phyloP scores from a whole-genome alignment of 2,113 vertebrate genomes.

The Gallinago jamesoni region DNA sequence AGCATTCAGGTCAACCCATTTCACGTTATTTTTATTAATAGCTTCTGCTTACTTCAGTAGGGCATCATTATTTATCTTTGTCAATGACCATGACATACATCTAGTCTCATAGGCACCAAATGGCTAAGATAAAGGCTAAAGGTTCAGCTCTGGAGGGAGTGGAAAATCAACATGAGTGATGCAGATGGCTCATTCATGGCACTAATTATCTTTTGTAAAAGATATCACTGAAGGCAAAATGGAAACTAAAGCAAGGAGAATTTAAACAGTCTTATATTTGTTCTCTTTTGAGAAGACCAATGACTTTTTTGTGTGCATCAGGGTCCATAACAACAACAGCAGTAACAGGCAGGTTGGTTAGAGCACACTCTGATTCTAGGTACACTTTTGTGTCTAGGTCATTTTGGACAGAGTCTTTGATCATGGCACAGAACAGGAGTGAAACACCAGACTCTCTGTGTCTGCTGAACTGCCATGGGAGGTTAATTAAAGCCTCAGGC shows the following conservation, averaged over 20 bases:
- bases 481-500: constrained; percentile 4
- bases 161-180: constrained; percentile 53
- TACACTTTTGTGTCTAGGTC: neutral
- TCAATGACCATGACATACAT: constrained; percentile 43
- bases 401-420: neutral
- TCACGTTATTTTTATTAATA: constrained; percentile 66
- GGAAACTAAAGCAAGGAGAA: neutral
- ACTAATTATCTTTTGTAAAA: constrained; percentile 27
- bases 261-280: neutral
- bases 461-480: neutral
- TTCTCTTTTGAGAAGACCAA: neutral
- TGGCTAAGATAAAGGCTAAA: constrained; percentile 49
- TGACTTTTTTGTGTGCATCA: neutral
- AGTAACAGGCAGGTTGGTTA: neutral
- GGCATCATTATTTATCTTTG: constrained; percentile 66
- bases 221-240: constrained; percentile 21
- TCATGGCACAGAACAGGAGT: neutral
- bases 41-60: constrained; percentile 43
- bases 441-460: neutral
- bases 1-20: constrained; percentile 22
- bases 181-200: neutral
- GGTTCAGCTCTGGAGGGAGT: constrained; percentile 18
- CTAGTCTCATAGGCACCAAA: constrained; percentile 55
- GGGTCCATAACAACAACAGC: neutral
- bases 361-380: neutral